Evolutionary conservation across 2,888 invertebrate genomes (phyloP).

Genomic region (Drosophila engyochracea): DNA sequence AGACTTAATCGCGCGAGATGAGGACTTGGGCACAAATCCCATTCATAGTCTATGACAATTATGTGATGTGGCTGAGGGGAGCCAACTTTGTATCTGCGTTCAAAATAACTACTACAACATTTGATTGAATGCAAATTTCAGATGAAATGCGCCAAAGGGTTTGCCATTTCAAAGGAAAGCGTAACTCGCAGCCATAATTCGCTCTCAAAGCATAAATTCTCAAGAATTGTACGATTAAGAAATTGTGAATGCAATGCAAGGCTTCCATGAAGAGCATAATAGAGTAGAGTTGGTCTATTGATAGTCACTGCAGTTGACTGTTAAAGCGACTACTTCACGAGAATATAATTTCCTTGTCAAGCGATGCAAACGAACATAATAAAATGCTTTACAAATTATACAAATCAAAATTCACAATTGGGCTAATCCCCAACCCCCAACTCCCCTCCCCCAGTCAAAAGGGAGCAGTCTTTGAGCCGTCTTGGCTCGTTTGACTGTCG

Average conservation of each 20-base stretch:
- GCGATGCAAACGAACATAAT: not conserved
- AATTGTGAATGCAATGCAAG: not conserved
- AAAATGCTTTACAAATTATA: not conserved
- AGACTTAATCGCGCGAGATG: slow-evolving; percentile 51
- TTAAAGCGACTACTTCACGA: too few relatives aligned
- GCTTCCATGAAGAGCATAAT: not conserved
- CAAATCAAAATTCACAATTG: slow-evolving; percentile 29
- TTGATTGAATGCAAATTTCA: not conserved
- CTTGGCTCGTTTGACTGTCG: slow-evolving; percentile 33
- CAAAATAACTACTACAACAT: not conserved
- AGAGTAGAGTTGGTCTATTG: not conserved
- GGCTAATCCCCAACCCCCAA: not conserved
- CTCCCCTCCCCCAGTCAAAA: not conserved
- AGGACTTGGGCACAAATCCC: slow-evolving; percentile 11
- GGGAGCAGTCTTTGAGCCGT: not conserved
- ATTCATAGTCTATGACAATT: slow-evolving; percentile 17
- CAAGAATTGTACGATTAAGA: too few relatives aligned
- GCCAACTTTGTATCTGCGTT: not conserved
- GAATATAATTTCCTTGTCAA: not conserved
- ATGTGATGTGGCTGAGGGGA: not conserved
- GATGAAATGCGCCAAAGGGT: not conserved
- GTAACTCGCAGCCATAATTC: not conserved
- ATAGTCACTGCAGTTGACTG: not conserved
- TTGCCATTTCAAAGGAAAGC: not conserved
- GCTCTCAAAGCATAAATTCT: not conserved